These are phyloP conservation scores for Anthopleura xanthogrammica DNA, from an alignment of 92 coral and sea anemone genomes.

Conservation along the genomic window DNA sequence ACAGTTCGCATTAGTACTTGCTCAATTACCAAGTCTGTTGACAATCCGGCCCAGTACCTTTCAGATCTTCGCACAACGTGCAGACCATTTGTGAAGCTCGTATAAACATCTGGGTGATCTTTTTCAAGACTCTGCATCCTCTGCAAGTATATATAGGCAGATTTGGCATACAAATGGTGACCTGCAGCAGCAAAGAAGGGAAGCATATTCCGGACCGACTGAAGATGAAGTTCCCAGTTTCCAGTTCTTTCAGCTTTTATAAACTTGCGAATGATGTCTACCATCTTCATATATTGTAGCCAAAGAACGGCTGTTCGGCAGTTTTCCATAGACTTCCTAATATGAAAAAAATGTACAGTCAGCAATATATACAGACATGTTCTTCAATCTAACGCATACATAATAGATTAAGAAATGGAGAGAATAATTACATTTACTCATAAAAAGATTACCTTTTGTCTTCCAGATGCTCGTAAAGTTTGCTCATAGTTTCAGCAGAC, in stretches of 20 bases:
- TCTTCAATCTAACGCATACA: too few relatives aligned
- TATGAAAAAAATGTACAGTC: too few relatives aligned
- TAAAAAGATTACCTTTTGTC: too few relatives aligned
- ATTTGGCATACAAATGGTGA: slow-evolving; percentile 31
- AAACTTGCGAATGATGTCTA: slow-evolving; percentile 32
- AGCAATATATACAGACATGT: too few relatives aligned
- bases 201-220: slow-evolving; percentile 35
- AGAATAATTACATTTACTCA: too few relatives aligned
- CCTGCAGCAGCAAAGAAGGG: slow-evolving; percentile 59
- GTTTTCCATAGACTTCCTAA: too few relatives aligned
- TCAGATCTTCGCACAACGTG: slow-evolving; percentile 51
- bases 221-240: slow-evolving; percentile 45
- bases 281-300: slow-evolving; percentile 49
- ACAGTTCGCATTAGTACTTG: too few relatives aligned
- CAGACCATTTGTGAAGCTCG: slow-evolving; percentile 27
- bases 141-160: slow-evolving; percentile 26
- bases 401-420: too few relatives aligned
- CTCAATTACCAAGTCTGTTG: too few relatives aligned
- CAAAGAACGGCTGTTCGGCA: slow-evolving; percentile 37
- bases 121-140: slow-evolving; percentile 25
- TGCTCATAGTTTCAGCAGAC: too few relatives aligned
- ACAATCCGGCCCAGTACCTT: too few relatives aligned
- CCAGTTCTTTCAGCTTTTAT: slow-evolving; percentile 45
- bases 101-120: slow-evolving; percentile 16
- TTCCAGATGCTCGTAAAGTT: too few relatives aligned